A percentile compares a stretch with the other conserved stretches of the same genome.
phyloP scores from a whole-genome alignment of 1,140 invertebrate genomes.

The Drosophila leontia region DNA sequence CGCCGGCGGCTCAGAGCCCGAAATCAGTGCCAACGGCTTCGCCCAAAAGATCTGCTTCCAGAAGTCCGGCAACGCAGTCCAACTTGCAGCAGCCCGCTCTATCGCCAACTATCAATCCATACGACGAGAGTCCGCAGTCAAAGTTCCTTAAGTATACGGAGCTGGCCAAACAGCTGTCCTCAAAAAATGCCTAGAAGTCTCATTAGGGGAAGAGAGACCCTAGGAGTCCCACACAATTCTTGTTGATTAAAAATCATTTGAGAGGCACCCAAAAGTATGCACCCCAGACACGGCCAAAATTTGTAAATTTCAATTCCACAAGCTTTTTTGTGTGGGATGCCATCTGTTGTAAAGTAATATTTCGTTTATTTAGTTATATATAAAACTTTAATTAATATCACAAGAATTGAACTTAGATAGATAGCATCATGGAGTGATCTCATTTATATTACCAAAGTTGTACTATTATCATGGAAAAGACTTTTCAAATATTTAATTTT shows the following conservation, averaged over 20 bases:
- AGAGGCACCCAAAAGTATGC: background rate
- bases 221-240: background rate
- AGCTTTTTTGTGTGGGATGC: background rate
- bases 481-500: background rate
- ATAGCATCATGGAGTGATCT: constrained; percentile 5
- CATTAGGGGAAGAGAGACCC: background rate
- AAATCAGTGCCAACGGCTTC: constrained; percentile 68
- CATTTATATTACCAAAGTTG: constrained; percentile 11
- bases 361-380: background rate
- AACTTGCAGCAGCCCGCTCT: constrained; percentile 53
- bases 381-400: background rate
- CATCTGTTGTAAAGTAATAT: background rate
- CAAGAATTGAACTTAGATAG: background rate
- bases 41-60: constrained; percentile 69
- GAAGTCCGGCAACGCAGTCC: constrained; percentile 65
- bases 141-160: constrained; percentile 99
- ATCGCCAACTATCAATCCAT: constrained; percentile 86
- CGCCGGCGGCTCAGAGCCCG: constrained; percentile 80
- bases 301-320: background rate
- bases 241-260: background rate
- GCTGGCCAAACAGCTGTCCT: constrained; percentile 97
- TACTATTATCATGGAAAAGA: background rate
- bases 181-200: constrained; percentile 93
- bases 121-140: constrained; percentile 97
- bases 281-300: no score